Evolutionary conservation across 2,797 vertebrate genomes (phyloP).

Genomic region (Tragelaphus eurycerus): DNA sequence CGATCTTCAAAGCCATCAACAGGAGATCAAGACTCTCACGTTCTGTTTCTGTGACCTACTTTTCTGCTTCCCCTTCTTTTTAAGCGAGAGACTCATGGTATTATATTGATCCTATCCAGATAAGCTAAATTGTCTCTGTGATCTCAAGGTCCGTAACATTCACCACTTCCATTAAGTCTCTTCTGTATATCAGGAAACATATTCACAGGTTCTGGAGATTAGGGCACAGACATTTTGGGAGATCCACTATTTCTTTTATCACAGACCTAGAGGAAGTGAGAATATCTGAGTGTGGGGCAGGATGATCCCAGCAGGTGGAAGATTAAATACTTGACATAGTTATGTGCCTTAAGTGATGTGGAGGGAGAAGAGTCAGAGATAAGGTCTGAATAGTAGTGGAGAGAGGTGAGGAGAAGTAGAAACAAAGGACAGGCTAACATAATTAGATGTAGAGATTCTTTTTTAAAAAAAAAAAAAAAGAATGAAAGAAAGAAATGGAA

Average conservation of each 20-base stretch:
- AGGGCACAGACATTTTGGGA: not conserved
- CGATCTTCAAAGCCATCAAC: not conserved
- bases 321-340: not conserved
- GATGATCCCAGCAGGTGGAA: not conserved
- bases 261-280: not conserved
- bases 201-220: not conserved
- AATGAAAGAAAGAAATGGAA: not conserved
- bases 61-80: not conserved
- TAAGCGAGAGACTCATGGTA: not conserved
- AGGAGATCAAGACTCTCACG: not conserved
- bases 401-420: not conserved
- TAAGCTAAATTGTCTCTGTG: not conserved
- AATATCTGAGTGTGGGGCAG: not conserved
- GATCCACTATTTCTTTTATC: not conserved
- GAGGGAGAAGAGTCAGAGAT: not conserved
- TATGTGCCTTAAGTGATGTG: not conserved
- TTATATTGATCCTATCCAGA: too few species aligned
- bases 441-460: not conserved
- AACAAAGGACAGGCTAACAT: not conserved
- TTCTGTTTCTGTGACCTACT: not conserved
- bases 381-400: not conserved
- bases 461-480: not conserved
- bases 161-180: not conserved
- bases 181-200: not conserved
- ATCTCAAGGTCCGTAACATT: not conserved